Conservation (phyloP, 2,888 invertebrate species). For the Helleia helle region DNA sequence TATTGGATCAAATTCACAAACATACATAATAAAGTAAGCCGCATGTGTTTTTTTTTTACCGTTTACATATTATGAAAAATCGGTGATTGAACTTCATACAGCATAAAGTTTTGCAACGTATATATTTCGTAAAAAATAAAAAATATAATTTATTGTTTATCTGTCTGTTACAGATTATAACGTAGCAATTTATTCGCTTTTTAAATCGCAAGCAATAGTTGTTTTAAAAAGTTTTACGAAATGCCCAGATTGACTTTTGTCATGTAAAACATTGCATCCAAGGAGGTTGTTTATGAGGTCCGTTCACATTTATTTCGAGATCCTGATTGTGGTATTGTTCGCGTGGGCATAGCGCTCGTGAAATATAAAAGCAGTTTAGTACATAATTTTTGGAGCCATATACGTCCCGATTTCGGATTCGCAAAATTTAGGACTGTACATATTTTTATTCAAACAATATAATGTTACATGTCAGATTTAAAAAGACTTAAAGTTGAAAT, state of each 20-base stretch:
- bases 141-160: neutral
- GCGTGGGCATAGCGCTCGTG: slow-evolving; percentile 26
- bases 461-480: neutral
- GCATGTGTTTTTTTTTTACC: no score
- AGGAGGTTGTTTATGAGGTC: slow-evolving; percentile 12
- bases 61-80: no score
- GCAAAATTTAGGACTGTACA: neutral
- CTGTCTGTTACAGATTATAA: neutral
- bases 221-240: neutral
- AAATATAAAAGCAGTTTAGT: slow-evolving; percentile 13
- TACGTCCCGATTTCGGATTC: slow-evolving; percentile 1
- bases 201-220: neutral
- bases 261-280: neutral
- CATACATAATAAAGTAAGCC: no score
- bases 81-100: no score
- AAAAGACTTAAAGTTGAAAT: neutral
- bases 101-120: no score
- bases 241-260: neutral
- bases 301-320: slow-evolving; percentile 21
- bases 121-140: neutral
- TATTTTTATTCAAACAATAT: neutral
- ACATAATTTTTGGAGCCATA: slow-evolving; percentile 3
- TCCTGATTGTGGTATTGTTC: slow-evolving; percentile 18
- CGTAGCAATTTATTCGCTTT: neutral
- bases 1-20: no score